phyloP scores from a whole-genome alignment of 2,113 vertebrate genomes.

The Rhynchomys soricoides region DNA sequence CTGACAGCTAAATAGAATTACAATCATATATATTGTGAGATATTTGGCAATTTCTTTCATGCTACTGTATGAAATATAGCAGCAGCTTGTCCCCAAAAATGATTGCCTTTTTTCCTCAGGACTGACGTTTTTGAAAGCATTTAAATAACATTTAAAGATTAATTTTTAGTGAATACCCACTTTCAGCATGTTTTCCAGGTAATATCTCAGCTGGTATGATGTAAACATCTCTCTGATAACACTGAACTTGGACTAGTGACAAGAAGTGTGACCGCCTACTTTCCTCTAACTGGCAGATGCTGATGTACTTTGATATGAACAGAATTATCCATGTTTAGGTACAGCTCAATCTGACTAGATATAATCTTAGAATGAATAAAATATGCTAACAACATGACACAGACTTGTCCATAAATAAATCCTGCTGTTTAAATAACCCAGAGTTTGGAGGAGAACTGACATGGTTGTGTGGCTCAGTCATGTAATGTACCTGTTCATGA shows the following conservation, averaged over 20 bases:
- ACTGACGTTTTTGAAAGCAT: neutral
- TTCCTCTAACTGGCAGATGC: neutral
- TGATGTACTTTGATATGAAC: neutral
- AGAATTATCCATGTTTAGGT: neutral
- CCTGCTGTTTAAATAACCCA: neutral
- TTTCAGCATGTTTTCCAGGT: neutral
- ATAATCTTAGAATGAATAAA: conserved; percentile 16
- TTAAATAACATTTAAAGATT: conserved; percentile 37
- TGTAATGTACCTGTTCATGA: neutral
- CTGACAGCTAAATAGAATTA: neutral
- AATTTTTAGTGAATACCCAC: neutral
- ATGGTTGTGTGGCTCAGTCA: neutral
- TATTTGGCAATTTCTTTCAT: neutral
- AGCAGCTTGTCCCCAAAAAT: neutral
- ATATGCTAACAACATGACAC: neutral
- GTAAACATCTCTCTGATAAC: conserved; percentile 3
- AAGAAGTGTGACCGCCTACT: neutral
- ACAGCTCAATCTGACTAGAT: conserved; percentile 18
- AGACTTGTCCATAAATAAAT: neutral
- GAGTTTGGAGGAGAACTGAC: neutral
- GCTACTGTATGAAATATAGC: neutral
- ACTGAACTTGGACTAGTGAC: neutral
- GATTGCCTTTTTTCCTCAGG: neutral
- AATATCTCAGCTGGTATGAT: conserved; percentile 13
- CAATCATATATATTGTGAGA: neutral